Conservation (phyloP, 2,797 vertebrate genomes). For the Garrulus glandarius region DNA sequence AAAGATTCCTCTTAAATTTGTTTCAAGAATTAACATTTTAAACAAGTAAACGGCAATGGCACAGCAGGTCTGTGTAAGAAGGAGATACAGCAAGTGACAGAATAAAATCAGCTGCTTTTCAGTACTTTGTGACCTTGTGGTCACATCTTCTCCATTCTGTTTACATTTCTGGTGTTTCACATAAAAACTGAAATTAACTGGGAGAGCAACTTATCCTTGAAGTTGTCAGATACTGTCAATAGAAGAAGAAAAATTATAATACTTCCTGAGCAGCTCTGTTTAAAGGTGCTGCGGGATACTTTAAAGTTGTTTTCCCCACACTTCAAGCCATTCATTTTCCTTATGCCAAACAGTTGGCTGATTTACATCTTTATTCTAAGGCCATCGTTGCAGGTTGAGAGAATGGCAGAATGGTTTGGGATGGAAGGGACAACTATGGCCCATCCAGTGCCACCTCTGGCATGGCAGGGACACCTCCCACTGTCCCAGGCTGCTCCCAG, state of each 20-base stretch:
- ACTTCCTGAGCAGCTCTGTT: background rate
- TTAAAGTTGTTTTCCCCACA: background rate
- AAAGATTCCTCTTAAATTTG: background rate
- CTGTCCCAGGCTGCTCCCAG: background rate
- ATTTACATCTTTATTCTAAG: background rate
- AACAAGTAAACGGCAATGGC: background rate
- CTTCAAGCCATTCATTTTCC: background rate
- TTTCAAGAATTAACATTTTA: background rate
- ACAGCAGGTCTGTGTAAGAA: background rate
- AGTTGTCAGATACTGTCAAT: background rate
- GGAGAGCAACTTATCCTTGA: background rate
- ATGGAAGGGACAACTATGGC: background rate
- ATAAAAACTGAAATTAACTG: background rate
- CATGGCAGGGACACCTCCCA: background rate
- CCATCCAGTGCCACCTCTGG: accelerated
- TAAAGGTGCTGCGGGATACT: background rate
- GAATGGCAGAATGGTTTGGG: background rate
- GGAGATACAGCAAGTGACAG: background rate
- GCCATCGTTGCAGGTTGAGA: background rate
- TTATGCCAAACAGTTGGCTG: background rate
- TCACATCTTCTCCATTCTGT: background rate
- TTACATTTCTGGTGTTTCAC: background rate
- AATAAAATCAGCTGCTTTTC: background rate
- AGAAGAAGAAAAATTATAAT: background rate
- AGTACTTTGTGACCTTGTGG: background rate